Base-by-base conservation (phyloP, 2,797 vertebrate genomes). In the Anguilla marmorata region DNA sequence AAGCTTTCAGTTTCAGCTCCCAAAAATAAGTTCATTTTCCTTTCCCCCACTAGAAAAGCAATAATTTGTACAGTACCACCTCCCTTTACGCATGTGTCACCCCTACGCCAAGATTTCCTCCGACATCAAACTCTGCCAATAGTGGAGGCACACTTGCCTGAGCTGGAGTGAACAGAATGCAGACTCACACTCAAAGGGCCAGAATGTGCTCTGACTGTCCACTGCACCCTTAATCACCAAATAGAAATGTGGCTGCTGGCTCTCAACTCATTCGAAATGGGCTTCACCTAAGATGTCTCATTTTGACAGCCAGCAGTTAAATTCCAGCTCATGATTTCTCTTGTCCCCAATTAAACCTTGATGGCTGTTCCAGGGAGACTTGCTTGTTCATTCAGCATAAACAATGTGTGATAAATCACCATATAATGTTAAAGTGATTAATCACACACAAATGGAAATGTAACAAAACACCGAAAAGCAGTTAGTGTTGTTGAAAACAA, bases 251-350 rank as follows among this genome's bases (percentile, higher is more conserved):
- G 27, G 41, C 69, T 74, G 69, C 27, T 30, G 69, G 69, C 30
- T 74, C 69, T 74, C 69, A 37, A 4, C 14, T n/a, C 8, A 74
- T n/a, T 69, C 9, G 69, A 74, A 74, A 74, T 11, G 69, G 69
- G 69, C n/a, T 30, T 72, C 24, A 4, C 30, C 24, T 72, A 27
- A 72, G 66, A 30, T 33, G 11, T 74, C 69, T 74, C 8, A 74
- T 30, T 74, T 74, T n/a, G 30, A 74, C 69, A 74, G 69, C 69
- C 27, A 33, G 69, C 69, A 33, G 30, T 74, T 74, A 74, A 74
- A 33, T 74, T 74, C 69, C 69, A 74, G 69, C 69, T n/a, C 12
- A 14, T 74, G 69, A 37, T 74, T n/a, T 74, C 27, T 74, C 69
- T 74, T 33, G 69, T 27, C 27, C 69, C 30, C 30, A 74, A 30